Percentiles rank a stretch among this genome's conserved stretches.
These are phyloP conservation scores for Daboia siamensis DNA, from an alignment of 2,113 vertebrate genomes.

Conservation along the genomic window DNA sequence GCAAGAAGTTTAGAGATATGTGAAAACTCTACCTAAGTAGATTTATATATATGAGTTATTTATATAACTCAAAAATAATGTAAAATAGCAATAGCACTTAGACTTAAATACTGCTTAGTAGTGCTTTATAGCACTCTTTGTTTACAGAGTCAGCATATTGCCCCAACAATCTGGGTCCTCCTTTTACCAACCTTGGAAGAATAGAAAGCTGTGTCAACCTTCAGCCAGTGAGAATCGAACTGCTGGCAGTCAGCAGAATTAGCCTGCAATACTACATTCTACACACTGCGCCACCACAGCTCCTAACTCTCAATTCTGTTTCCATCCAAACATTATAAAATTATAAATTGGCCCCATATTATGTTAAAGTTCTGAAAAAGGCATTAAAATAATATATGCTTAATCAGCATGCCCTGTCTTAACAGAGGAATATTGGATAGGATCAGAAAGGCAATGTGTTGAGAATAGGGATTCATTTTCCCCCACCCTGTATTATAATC, in stretches of 20 bases:
- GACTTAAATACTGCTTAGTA: neutral
- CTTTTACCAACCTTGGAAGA: neutral
- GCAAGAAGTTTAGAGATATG: neutral
- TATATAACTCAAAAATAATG: neutral
- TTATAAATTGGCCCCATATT: neutral
- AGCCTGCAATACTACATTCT: neutral
- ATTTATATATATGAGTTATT: neutral
- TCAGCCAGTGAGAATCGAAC: neutral
- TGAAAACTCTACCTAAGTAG: neutral
- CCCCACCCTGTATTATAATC: neutral
- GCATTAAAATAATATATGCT: neutral
- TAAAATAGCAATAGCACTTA: neutral
- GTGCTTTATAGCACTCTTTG: neutral
- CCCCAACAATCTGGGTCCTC: too few species aligned
- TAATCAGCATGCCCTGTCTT: neutral
- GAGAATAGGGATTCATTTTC: neutral
- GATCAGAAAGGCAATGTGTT: neutral
- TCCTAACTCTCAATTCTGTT: neutral
- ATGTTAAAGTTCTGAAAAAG: neutral
- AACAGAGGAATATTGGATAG: neutral
- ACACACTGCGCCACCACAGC: neutral
- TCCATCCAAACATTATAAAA: neutral
- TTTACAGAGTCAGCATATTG: neutral
- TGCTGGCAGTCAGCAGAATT: neutral
- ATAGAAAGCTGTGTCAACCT: neutral